Base-by-base conservation (phyloP, 1,140 invertebrate species). In the Drosophila hydei region DNA sequence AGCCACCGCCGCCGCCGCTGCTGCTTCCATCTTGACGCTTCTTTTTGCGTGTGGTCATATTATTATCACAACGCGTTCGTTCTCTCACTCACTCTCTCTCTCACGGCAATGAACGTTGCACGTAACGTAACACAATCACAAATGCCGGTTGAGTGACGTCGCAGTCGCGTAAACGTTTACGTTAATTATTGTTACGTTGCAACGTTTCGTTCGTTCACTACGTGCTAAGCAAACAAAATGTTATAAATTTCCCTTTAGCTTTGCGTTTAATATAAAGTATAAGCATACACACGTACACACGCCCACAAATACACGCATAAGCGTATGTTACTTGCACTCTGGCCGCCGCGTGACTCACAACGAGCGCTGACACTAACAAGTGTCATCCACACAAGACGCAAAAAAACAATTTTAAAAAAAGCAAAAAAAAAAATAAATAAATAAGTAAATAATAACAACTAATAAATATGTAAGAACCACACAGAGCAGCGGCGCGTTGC, bases 1-100 rank as follows among this genome's bases (percentile, higher is more conserved):
- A 96, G 91, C 95, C 94, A 92, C 91, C 91, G 42, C 93, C 91
- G 51, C 74, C 51, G 63, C 88, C 73, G 50, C 89, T 63, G 45
- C 92, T 92, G 80, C 94, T 42, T 42, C 38, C 93, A 78, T 95
- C 95, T 91, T 95, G 94, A 90, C 95, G 94, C 91, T 95, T 95
- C 93, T 96, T 96, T 91, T 95, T 94, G 92, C 95, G 93, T 77
- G 95, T 95, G 81, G 95, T 95, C 96, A 96, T 96, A 51, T 73
- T 76, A 61, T 59, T 68, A 72, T 68, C 70, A 72, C 70, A 72
- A 72, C 30, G 42, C 63, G 54, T 54, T 50, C 25, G 9, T n/a
- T 48, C 42, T 43, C 18, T 7, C 16, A 11, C 27, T 69, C 42
- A 8, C 50, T 59, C 47, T 47, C 73, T 62, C 42, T 38, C 40